phyloP scores from a whole-genome alignment of 2,113 vertebrate species.

The Rattus norvegicus region DNA sequence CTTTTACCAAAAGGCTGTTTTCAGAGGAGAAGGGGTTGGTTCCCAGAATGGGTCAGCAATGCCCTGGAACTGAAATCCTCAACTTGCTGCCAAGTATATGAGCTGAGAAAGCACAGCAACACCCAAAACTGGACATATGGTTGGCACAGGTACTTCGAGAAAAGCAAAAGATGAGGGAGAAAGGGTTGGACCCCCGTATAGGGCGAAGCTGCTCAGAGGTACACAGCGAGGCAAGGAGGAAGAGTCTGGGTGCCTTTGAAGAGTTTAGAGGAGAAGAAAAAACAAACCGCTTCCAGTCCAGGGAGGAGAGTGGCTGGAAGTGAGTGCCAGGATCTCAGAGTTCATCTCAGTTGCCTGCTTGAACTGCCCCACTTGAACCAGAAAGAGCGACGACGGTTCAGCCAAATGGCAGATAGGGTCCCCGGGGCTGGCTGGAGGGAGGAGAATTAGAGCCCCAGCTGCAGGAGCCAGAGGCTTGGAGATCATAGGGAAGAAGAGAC shows the following conservation, averaged over 20 bases:
- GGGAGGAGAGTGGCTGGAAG: not conserved
- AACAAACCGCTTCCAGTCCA: not conserved
- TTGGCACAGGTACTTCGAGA: not conserved
- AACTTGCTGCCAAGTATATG: not conserved
- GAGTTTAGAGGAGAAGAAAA: not conserved
- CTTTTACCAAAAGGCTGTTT: constrained; percentile 34
- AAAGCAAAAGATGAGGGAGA: not conserved
- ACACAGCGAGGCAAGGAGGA: rapidly evolving
- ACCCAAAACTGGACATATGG: not conserved
- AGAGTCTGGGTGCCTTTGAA: not conserved
- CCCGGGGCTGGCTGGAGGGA: not conserved
- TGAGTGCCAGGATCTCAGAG: not conserved
- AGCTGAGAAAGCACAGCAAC: not conserved
- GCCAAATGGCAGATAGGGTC: rapidly evolving
- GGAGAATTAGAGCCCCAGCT: not conserved
- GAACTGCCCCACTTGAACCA: not conserved
- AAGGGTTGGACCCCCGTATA: rapidly evolving
- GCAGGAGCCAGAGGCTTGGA: not conserved
- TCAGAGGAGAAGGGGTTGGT: not conserved
- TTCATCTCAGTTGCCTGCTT: not conserved
- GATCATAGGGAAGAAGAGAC: not conserved
- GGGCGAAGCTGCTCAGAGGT: not conserved
- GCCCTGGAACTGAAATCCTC: not conserved
- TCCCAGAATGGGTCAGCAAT: not conserved
- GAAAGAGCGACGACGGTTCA: not conserved